Conservation (phyloP, 2,113 vertebrate genomes). For the Oncorhynchus mykiss region DNA sequence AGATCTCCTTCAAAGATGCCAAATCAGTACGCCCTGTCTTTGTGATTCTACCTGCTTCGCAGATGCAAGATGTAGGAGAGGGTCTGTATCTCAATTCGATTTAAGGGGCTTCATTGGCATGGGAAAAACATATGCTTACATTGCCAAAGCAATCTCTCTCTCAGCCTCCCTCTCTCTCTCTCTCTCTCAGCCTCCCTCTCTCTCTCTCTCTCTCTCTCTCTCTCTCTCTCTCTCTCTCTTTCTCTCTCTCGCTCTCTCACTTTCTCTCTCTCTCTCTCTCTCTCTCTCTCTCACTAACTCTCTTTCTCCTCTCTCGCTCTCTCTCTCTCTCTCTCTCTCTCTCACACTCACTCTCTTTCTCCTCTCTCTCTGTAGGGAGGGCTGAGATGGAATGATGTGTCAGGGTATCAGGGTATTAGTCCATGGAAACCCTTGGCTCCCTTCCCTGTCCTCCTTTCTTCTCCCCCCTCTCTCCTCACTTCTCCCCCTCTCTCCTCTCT, state of each 20-base stretch:
- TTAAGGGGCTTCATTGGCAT: too few species aligned
- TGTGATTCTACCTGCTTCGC: background rate
- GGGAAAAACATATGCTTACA: too few species aligned
- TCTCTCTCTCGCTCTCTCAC: background rate
- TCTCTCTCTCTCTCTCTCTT: too few species aligned
- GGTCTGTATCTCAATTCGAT: conserved; percentile 12
- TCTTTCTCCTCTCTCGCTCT: background rate
- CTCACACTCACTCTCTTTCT: background rate
- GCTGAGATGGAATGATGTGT: conserved; percentile 6
- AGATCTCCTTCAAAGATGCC: conserved; percentile 14
- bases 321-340: conserved; percentile 16
- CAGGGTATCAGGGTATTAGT: conserved; percentile 11
- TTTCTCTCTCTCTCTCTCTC: too few species aligned
- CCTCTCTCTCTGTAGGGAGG: background rate
- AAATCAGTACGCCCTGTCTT: background rate
- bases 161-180: too few species aligned
- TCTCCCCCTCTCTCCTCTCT: background rate
- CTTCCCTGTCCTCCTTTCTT: background rate
- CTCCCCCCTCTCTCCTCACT: background rate
- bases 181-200: too few species aligned
- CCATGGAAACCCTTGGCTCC: conserved; percentile 11
- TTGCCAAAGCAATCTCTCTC: too few species aligned
- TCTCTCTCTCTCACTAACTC: background rate
- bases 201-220: too few species aligned
- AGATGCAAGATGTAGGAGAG: background rate